phyloP scores from a whole-genome alignment of 2,113 vertebrate genomes.

The Heterocephalus glaber region DNA sequence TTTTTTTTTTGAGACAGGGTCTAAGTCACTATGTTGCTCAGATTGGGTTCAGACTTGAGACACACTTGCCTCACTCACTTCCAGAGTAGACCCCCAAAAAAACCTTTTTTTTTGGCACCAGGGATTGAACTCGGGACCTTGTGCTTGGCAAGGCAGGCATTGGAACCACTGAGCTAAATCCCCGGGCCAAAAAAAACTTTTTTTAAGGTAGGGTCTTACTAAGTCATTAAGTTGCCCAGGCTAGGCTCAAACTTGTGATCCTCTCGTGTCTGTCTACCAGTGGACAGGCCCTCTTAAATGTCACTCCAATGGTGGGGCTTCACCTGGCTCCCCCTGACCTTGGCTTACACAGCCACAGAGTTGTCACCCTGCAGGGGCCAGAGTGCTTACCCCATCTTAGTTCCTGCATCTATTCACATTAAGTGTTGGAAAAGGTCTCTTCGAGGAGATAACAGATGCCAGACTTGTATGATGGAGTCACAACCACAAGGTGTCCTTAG shows the following conservation, averaged over 20 bases:
- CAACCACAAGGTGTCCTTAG: not conserved
- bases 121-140: too few relatives aligned
- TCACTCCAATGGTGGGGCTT: not conserved
- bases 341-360: not conserved
- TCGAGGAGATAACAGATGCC: not conserved
- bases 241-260: not conserved
- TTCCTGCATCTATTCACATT: not conserved
- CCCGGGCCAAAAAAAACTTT: not conserved
- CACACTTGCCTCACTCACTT: not conserved
- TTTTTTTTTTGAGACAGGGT: not conserved
- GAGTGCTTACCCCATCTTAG: not conserved
- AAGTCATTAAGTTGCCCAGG: not conserved
- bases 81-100: not conserved
- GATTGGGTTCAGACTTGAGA: not conserved
- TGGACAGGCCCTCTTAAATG: not conserved
- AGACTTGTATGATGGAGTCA: accelerated
- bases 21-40: not conserved
- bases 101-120: not conserved
- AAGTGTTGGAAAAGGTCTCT: not conserved
- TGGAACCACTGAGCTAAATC: too few relatives aligned
- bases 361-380: accelerated
- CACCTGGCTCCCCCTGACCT: not conserved
- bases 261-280: not conserved
- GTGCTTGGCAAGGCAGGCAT: too few relatives aligned
- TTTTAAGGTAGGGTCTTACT: not conserved